Evolutionary conservation across 2,888 invertebrate genomes (phyloP).

Genomic region (Noctua janthina): DNA sequence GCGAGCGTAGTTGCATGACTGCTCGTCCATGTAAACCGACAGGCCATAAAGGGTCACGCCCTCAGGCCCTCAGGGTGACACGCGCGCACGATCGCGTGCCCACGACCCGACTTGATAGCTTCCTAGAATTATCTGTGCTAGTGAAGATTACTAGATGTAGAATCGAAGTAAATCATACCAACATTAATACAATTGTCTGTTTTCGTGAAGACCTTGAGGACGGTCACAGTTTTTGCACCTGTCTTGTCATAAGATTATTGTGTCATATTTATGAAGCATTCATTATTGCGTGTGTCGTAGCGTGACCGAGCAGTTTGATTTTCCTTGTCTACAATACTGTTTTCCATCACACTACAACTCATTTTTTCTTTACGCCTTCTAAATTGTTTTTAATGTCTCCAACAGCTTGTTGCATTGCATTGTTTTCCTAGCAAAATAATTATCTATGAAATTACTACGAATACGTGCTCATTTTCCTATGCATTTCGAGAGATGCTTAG

Average conservation of each 20-base stretch:
- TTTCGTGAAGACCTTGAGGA: constrained; percentile 32
- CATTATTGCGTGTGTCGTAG: constrained; percentile 37
- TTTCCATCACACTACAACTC: not conserved
- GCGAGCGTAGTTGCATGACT: constrained; percentile 50
- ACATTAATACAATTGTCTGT: constrained; percentile 8
- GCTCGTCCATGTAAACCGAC: constrained; percentile 53
- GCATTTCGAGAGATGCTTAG: constrained; percentile 31
- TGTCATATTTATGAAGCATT: constrained; percentile 21
- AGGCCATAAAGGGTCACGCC: constrained; percentile 74
- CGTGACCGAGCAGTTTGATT: constrained; percentile 43
- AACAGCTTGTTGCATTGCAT: not conserved
- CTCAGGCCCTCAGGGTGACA: constrained; percentile 69
- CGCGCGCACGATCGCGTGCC: constrained; percentile 78
- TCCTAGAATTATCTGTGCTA: constrained; percentile 72
- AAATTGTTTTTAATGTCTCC: constrained; percentile 15
- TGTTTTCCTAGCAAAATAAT: constrained; percentile 6
- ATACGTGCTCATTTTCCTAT: constrained; percentile 27
- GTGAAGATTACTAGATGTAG: constrained; percentile 46
- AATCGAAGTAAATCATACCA: constrained; percentile 21
- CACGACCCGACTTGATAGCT: constrained; percentile 75
- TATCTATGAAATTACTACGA: not conserved
- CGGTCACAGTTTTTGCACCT: constrained; percentile 39
- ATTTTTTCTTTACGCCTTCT: not conserved
- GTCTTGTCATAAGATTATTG: constrained; percentile 31
- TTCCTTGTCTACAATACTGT: constrained; percentile 32